Percentiles rank a stretch among this genome's conserved stretches.
Conservation (phyloP, 37 sponge, comb jelly and placozoan genomes). For the Geodia barretti region DNA sequence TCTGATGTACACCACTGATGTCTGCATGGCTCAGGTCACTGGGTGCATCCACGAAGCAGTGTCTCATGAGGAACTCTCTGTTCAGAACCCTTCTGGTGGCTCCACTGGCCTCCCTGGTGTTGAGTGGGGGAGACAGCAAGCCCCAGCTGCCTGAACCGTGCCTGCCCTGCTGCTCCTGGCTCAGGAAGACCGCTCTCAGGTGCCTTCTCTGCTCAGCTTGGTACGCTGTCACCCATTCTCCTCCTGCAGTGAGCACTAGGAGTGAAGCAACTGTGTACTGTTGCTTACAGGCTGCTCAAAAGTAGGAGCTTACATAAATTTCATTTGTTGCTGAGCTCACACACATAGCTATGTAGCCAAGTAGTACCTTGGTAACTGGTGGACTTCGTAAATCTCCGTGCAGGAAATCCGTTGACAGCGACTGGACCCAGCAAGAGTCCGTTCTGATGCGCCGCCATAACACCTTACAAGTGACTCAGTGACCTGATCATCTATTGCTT, state of each 20-base stretch:
- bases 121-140: slow-evolving; percentile 12
- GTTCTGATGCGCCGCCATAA: neutral
- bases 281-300: no score
- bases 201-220: slow-evolving; percentile 65
- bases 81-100: neutral
- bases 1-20: slow-evolving; percentile 54
- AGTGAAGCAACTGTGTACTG: neutral
- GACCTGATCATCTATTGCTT: neutral
- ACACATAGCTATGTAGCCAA: no score
- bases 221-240: slow-evolving; percentile 83
- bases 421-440: slow-evolving; percentile 10
- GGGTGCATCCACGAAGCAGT: slow-evolving; percentile 64
- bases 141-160: neutral
- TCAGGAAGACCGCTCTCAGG: slow-evolving; percentile 37
- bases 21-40: slow-evolving; percentile 55
- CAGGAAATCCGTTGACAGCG: slow-evolving; percentile 44
- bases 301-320: no score
- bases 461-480: no score
- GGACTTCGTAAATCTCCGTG: slow-evolving; percentile 13
- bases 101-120: slow-evolving; percentile 38
- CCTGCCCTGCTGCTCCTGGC: no score
- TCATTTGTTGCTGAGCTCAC: neutral
- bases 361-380: no score
- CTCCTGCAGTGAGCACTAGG: slow-evolving; percentile 20
- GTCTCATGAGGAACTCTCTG: slow-evolving; percentile 41